These are phyloP conservation scores for Heliocidaris erythrogramma DNA, from an alignment of 35 echinoderm and acorn worm species.

Conservation along the genomic window DNA sequence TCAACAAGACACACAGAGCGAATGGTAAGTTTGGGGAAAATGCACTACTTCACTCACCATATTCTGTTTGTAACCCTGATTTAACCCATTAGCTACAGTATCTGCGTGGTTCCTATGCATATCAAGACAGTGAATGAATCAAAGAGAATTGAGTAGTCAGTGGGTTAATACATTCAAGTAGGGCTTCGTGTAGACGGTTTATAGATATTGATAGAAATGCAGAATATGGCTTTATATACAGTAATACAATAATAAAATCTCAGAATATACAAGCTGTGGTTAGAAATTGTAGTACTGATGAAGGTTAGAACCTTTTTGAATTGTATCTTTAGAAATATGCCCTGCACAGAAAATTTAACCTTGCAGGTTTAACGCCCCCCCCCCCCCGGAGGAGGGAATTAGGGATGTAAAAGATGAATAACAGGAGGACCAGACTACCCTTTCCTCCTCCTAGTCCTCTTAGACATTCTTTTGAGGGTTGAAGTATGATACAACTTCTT, in stretches of 20 bases:
- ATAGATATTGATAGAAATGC: neutral
- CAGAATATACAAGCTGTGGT: neutral
- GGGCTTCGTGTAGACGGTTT: no score
- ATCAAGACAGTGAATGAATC: neutral
- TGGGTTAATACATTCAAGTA: neutral
- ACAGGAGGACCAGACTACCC: neutral
- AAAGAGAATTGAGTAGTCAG: neutral
- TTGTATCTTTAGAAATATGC: neutral
- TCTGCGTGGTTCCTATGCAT: no score
- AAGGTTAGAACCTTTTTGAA: neutral
- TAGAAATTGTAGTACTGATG: neutral
- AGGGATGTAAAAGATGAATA: neutral
- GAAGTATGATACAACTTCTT: neutral
- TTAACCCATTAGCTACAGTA: no score
- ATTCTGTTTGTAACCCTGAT: no score
- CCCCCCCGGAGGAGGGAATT: neutral
- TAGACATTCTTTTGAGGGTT: neutral
- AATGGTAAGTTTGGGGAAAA: slow-evolving; percentile 73
- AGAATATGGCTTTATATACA: neutral
- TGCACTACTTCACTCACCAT: no score
- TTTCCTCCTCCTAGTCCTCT: neutral
- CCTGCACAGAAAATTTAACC: neutral
- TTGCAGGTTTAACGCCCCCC: no score
- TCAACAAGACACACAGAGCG: slow-evolving; percentile 98
- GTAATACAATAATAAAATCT: neutral